Evolutionary conservation across 2,113 vertebrate genomes (phyloP), one percentile per base, ranked within the genome.

Genomic region (Lagopus muta): DNA sequence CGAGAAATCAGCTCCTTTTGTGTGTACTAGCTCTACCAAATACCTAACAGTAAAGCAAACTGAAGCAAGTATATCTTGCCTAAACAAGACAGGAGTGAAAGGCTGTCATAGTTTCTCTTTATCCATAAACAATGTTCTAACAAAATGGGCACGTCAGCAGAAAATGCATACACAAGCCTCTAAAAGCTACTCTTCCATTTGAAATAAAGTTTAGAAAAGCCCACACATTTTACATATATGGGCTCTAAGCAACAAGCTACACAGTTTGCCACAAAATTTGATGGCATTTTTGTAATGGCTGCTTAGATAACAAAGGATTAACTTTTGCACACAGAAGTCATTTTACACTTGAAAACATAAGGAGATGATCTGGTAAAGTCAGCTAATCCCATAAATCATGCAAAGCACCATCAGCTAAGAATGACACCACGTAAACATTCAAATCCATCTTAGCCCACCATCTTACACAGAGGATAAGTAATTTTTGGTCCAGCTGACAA

Each of bases 221-320:
- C 32, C 3, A 5, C 9, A 15, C 0, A 1, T 70, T 45, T 70
- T 73, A 65, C 0, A 0, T 19, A 86, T 42, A 6, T 66, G 32
- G 25, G 27, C 18, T 81, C 55, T 38, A 38, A 73, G 60, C 45
- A 86, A 64, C 24, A 30, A 66, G 30, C 9, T 55, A 42, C 4
- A 57, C 70, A 60, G 45, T 45, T 54, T 60, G 42, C 21, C 42
- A 81, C 36, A 36, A 64, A 60, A 82, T 47, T 58, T 61, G 48
- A 82, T 5, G 25, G 17, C 6, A 21, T 34, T 79, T 74, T 81
- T 42, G 73, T 17, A 48, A 94, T 77, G 32, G 34, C 58, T 77
- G 64, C 25, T 69, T 62, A 40, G 15, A 22, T 62, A 81, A 83
- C 48, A 73, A 36, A 81, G 45, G 38, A 93, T 61, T 50, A 71